Evolutionary conservation across 2,888 invertebrate genomes (phyloP).

Genomic region (Synanthedon tipuliformis): DNA sequence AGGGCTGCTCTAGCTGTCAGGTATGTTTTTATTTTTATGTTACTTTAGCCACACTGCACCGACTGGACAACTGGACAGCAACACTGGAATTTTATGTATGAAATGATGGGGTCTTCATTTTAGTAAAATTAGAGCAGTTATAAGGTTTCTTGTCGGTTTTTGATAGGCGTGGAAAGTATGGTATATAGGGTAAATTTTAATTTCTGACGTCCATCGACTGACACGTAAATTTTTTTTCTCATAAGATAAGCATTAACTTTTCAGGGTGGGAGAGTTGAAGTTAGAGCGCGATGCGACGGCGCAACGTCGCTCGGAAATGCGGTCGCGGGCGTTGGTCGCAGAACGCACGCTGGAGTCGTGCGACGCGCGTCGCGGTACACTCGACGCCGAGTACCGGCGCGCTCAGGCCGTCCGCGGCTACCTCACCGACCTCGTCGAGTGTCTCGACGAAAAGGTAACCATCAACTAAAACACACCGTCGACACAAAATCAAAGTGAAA

Average conservation of each 20-base stretch:
- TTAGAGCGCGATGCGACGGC: slow-evolving; percentile 39
- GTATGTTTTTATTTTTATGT: background rate
- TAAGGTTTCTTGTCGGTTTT: too few relatives aligned
- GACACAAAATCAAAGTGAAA: too few relatives aligned
- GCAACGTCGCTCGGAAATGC: slow-evolving; percentile 46
- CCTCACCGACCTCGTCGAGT: slow-evolving; percentile 96
- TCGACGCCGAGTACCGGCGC: slow-evolving; percentile 88
- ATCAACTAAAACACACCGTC: too few relatives aligned
- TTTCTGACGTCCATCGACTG: background rate
- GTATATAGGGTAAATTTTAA: background rate
- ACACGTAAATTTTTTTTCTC: too few relatives aligned
- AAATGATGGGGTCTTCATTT: too few relatives aligned
- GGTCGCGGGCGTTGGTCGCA: slow-evolving; percentile 24
- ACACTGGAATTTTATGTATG: too few relatives aligned
- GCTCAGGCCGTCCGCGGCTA: slow-evolving; percentile 97
- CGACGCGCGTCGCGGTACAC: slow-evolving; percentile 52
- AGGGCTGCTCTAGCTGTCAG: slow-evolving; percentile 17
- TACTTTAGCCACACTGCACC: too few relatives aligned
- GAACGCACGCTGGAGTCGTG: slow-evolving; percentile 56
- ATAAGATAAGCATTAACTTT: background rate
- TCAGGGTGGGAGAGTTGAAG: slow-evolving; percentile 36
- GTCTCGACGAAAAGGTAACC: slow-evolving; percentile 93
- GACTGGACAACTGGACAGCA: too few relatives aligned
- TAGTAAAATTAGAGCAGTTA: too few relatives aligned
- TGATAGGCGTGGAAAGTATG: too few relatives aligned